These are phyloP conservation scores for Pangasius djambal DNA, from an alignment of 2,797 vertebrate genomes.

Conservation along the genomic window DNA sequence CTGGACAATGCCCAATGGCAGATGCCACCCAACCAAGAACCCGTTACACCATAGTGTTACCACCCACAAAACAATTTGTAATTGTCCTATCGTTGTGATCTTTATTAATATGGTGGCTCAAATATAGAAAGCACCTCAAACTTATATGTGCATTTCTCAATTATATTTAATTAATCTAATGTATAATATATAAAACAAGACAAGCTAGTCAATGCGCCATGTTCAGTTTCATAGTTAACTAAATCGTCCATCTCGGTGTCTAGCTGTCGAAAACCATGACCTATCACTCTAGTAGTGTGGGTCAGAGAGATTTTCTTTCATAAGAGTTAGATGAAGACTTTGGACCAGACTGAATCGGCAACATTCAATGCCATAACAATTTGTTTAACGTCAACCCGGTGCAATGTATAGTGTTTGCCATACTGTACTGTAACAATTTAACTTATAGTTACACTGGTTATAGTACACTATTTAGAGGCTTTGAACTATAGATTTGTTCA, in stretches of 20 bases:
- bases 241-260: slow-evolving; percentile 56
- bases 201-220: slow-evolving; percentile 71
- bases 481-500: neutral
- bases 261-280: slow-evolving; percentile 18
- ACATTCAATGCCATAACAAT: too few species aligned
- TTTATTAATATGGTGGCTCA: neutral
- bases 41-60: slow-evolving; percentile 55
- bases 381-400: neutral
- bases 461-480: neutral
- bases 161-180: slow-evolving; percentile 43
- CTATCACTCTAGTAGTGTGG: neutral
- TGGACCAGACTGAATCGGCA: neutral
- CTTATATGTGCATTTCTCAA: neutral
- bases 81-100: neutral
- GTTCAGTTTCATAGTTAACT: slow-evolving; percentile 74
- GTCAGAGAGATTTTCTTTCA: neutral
- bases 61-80: slow-evolving; percentile 27
- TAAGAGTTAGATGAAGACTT: neutral
- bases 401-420: neutral
- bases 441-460: too few species aligned
- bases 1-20: slow-evolving; percentile 74
- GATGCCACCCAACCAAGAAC: slow-evolving; percentile 63
- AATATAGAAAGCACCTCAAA: neutral
- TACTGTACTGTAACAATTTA: neutral
- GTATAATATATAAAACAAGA: slow-evolving; percentile 43